Evolutionary conservation across 2,888 invertebrate species (phyloP).

Genomic region (Phaonia tiefii): DNA sequence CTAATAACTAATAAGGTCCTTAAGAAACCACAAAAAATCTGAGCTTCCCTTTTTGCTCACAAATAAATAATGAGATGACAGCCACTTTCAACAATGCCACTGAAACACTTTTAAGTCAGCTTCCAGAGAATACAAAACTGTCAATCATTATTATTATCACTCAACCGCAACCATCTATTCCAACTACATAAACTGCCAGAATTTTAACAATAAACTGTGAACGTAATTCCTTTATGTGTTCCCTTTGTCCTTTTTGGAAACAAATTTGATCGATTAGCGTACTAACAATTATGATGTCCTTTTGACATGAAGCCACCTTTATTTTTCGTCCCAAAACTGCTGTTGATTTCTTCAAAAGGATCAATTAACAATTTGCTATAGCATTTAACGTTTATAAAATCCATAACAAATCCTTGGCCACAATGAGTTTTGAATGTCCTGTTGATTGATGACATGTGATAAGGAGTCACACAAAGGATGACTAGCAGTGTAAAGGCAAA

Average conservation of each 20-base stretch:
- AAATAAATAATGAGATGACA: too few relatives aligned
- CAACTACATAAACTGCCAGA: not conserved
- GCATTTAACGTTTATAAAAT: not conserved
- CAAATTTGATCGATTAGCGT: not conserved
- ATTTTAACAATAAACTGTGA: too few relatives aligned
- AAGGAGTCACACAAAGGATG: conserved; percentile 43
- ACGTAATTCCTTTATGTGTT: too few relatives aligned
- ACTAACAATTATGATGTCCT: conserved; percentile 19
- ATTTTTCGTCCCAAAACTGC: not conserved
- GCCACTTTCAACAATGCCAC: too few relatives aligned
- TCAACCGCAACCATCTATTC: not conserved
- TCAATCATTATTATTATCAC: conserved; percentile 1
- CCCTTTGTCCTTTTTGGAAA: not conserved
- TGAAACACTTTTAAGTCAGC: not conserved
- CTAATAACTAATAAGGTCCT: too few relatives aligned
- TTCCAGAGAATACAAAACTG: not conserved
- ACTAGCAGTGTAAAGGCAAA: conserved; percentile 40
- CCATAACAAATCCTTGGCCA: too few relatives aligned
- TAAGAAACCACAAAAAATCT: too few relatives aligned
- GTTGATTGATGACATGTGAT: conserved; percentile 51
- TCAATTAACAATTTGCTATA: conserved; percentile 7
- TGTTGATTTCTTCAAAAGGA: not conserved
- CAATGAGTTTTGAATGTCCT: not conserved
- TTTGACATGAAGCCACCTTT: too few relatives aligned
- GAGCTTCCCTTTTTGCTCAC: too few relatives aligned